Evolutionary conservation across 2,113 vertebrate genomes (phyloP).

Genomic region (Abramis brama): DNA sequence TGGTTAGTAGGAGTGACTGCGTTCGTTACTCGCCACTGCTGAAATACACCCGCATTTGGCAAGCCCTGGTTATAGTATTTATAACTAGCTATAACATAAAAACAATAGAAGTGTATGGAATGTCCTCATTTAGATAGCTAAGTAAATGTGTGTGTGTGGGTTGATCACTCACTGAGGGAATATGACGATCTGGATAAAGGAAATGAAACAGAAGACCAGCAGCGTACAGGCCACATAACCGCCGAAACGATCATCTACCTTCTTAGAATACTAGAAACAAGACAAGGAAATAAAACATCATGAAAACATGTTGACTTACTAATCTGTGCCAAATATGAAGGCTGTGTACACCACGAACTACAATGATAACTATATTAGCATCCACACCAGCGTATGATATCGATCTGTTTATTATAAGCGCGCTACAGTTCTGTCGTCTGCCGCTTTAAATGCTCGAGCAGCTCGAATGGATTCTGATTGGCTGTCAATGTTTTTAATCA

Average conservation of each 20-base stretch:
- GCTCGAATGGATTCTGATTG: too few relatives aligned
- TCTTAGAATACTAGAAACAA: constrained; percentile 86
- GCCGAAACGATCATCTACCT: constrained; percentile 92
- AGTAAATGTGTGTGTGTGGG: constrained; percentile 4
- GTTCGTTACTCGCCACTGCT: too few relatives aligned
- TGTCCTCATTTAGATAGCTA: neutral
- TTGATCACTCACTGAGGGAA: constrained; percentile 88
- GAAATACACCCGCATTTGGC: too few relatives aligned
- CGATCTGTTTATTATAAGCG: too few relatives aligned
- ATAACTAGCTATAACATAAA: neutral
- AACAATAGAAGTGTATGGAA: neutral
- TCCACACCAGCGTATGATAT: too few relatives aligned
- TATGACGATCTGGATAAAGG: constrained; percentile 90
- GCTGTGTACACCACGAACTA: neutral
- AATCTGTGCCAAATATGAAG: neutral
- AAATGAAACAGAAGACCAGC: constrained; percentile 94
- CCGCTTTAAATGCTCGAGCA: too few relatives aligned
- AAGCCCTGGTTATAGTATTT: too few relatives aligned
- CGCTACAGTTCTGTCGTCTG: too few relatives aligned
- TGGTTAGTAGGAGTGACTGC: too few relatives aligned
- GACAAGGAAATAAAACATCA: neutral
- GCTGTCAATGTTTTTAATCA: too few relatives aligned
- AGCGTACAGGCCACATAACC: constrained; percentile 92
- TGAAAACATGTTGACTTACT: neutral
- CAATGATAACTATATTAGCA: too few relatives aligned